Conservation (phyloP, 2,888 invertebrate genomes). For the Plusia festucae region DNA sequence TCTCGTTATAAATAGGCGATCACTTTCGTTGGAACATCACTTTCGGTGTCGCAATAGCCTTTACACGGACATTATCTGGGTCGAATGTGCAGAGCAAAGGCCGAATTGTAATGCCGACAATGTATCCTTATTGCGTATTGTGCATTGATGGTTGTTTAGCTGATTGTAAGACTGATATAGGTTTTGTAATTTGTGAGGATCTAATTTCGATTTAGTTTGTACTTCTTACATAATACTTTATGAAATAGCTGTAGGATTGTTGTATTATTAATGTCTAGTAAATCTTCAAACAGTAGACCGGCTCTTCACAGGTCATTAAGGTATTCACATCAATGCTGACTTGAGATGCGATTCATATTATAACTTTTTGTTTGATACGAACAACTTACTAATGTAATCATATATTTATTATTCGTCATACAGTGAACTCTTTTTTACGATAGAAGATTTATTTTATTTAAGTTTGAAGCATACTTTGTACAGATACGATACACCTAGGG, state of each 20-base stretch:
- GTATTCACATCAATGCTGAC: slow-evolving; percentile 1
- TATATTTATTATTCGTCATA: slow-evolving; percentile 1
- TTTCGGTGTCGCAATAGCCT: slow-evolving; percentile 65
- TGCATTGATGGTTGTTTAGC: slow-evolving; percentile 31
- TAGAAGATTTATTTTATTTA: background rate
- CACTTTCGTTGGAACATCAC: slow-evolving; percentile 72
- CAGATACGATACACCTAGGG: too few relatives aligned
- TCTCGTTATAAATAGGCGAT: slow-evolving; percentile 62
- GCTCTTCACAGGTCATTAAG: background rate
- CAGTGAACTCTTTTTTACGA: background rate
- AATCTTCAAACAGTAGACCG: background rate
- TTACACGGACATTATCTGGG: slow-evolving; percentile 54
- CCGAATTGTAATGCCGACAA: slow-evolving; percentile 57
- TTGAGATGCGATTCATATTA: background rate
- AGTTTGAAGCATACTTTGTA: too few relatives aligned
- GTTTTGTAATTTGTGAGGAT: slow-evolving; percentile 45
- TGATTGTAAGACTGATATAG: slow-evolving; percentile 41
- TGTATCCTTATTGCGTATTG: slow-evolving; percentile 56
- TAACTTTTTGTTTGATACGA: background rate
- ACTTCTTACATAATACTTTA: slow-evolving; percentile 9
- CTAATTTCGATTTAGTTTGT: slow-evolving; percentile 32
- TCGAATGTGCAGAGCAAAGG: slow-evolving; percentile 58
- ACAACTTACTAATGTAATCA: slow-evolving; percentile 4
- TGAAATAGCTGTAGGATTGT: slow-evolving; percentile 12
- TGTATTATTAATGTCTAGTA: background rate